Evolutionary conservation across 2,113 vertebrate species (phyloP).

Genomic region (Mus musculus): DNA sequence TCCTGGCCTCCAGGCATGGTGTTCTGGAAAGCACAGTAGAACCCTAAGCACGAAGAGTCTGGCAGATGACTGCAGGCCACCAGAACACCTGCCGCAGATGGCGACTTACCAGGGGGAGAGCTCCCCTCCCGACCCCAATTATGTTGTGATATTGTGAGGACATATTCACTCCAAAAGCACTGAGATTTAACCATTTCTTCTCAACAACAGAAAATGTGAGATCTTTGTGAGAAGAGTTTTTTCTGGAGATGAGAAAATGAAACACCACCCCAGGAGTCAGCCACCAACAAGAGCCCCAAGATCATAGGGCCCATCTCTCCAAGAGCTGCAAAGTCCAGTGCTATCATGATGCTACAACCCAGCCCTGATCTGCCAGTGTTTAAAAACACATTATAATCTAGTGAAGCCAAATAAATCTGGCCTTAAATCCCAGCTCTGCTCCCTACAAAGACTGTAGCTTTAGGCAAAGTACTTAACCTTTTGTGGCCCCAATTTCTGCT

Average conservation of each 20-base stretch:
- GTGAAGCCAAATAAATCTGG: slow-evolving; percentile 12
- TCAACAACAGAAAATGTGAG: slow-evolving; percentile 2
- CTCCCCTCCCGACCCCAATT: rapidly evolving
- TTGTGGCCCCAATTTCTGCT: slow-evolving; percentile 32
- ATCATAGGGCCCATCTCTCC: not conserved
- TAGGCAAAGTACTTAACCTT: slow-evolving; percentile 45
- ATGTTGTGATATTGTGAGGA: not conserved
- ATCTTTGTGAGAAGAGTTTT: not conserved
- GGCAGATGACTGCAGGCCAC: not conserved
- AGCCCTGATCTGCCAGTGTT: not conserved
- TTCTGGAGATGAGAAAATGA: not conserved
- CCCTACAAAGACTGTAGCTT: slow-evolving; percentile 8
- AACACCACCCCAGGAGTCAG: not conserved
- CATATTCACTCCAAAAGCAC: not conserved
- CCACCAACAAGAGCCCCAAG: not conserved
- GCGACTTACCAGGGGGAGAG: not conserved
- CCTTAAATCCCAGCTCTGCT: slow-evolving; percentile 35
- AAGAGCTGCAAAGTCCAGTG: not conserved
- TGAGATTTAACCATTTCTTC: slow-evolving; percentile 32
- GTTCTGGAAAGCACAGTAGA: not conserved
- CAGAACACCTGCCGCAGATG: not conserved
- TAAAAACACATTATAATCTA: not conserved
- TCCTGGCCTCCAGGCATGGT: rapidly evolving
- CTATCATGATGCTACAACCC: not conserved
- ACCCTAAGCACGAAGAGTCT: not conserved